A percentile compares a stretch with the other conserved stretches of the same genome.
Evolutionary conservation across 2,113 vertebrate species (phyloP).

Genomic region (Promerops cafer): DNA sequence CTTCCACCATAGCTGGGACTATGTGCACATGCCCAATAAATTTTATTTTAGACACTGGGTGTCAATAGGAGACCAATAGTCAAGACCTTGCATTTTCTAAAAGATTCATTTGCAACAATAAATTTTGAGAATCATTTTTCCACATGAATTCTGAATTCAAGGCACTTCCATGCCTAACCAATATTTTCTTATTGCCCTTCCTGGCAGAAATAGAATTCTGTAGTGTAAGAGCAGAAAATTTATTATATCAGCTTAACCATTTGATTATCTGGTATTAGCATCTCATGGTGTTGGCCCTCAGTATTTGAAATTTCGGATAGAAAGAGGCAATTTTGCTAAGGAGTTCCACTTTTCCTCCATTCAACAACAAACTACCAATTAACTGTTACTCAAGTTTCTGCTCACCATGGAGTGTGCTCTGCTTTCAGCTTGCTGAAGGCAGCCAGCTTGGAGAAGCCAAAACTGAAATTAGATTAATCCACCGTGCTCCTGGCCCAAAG

Average conservation of each 20-base stretch:
- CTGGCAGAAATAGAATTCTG: neutral
- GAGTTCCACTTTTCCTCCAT: neutral
- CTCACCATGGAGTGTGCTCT: neutral
- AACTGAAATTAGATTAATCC: neutral
- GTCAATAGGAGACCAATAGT: neutral
- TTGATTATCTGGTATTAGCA: neutral
- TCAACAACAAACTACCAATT: neutral
- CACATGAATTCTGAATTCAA: neutral
- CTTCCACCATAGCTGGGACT: neutral
- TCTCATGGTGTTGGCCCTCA: neutral
- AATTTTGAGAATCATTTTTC: neutral
- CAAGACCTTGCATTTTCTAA: neutral
- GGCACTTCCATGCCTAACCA: neutral
- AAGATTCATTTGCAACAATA: neutral
- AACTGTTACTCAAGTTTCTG: slow-evolving; percentile 13
- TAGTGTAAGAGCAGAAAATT: neutral
- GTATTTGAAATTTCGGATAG: neutral
- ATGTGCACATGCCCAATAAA: accelerated
- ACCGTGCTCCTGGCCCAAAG: neutral
- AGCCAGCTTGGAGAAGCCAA: neutral
- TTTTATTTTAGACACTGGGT: neutral
- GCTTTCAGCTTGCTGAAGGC: neutral
- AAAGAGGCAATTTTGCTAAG: neutral
- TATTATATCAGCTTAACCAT: neutral
- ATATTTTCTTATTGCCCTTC: neutral